These are phyloP conservation scores for Cyanoliseus patagonus DNA, from an alignment of 2,113 vertebrate species.

Conservation along the genomic window DNA sequence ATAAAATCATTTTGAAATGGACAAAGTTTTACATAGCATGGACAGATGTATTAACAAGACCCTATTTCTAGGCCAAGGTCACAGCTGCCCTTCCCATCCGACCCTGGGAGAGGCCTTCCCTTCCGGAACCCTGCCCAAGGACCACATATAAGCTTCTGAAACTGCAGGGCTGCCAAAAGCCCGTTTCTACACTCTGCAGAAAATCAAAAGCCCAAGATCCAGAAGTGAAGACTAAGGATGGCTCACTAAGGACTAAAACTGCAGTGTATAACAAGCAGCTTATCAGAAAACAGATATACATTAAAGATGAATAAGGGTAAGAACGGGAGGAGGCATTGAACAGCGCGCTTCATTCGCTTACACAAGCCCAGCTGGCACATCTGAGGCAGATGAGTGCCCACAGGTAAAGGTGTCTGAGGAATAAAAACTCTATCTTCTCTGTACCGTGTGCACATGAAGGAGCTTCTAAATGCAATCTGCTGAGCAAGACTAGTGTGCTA, in stretches of 20 bases:
- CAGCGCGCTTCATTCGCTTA: neutral
- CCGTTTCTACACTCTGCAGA: too few species aligned
- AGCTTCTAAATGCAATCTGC: neutral
- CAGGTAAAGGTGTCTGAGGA: neutral
- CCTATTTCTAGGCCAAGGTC: neutral
- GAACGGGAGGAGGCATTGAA: neutral
- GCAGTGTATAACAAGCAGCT: neutral
- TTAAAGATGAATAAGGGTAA: neutral
- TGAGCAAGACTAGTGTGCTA: neutral
- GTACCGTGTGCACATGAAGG: neutral
- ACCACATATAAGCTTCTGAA: fast-evolving
- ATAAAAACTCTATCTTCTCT: neutral
- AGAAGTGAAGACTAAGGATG: neutral
- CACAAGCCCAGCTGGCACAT: neutral
- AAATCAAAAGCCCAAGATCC: neutral
- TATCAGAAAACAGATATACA: neutral
- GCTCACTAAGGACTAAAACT: neutral
- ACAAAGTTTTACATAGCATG: neutral
- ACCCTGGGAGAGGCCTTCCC: neutral
- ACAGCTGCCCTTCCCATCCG: neutral
- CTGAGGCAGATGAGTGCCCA: neutral
- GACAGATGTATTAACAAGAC: neutral
- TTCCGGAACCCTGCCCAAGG: fast-evolving
- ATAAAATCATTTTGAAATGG: neutral
- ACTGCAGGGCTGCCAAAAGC: neutral